Conservation (phyloP, 1,140 invertebrate genomes). For the Drosophila parabipectinata region DNA sequence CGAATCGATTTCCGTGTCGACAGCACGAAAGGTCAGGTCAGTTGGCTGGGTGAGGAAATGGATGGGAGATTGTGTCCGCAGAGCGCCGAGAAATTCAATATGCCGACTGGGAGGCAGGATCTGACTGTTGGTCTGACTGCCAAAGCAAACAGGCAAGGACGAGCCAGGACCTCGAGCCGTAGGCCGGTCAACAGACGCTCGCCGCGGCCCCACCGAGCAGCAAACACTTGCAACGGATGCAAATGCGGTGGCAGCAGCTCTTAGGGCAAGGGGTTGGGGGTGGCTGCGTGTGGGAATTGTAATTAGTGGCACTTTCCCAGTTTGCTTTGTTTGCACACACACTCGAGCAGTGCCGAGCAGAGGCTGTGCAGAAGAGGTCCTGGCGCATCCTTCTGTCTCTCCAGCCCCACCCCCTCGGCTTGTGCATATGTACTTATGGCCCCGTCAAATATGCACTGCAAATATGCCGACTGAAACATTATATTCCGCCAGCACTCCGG, state of each 20-base stretch:
- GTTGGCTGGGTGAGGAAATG: conserved; percentile 1
- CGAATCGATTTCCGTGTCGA: conserved; percentile 65
- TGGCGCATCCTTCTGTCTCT: conserved; percentile 15
- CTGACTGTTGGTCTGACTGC: conserved; percentile 11
- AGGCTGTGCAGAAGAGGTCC: conserved; percentile 41
- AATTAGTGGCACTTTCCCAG: conserved; percentile 81
- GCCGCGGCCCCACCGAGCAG: conserved; percentile 1
- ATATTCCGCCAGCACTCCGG: conserved; percentile 33
- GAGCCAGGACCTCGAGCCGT: conserved; percentile 30
- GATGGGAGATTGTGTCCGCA: conserved; percentile 11
- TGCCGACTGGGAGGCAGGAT: conserved; percentile 25
- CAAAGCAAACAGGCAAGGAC: conserved; percentile 55
- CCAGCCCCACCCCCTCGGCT: not conserved
- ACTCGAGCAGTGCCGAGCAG: conserved; percentile 51
- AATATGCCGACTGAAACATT: conserved; percentile 66
- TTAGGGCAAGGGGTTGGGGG: not conserved
- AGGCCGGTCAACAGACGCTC: conserved; percentile 40
- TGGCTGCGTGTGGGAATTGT: conserved; percentile 67
- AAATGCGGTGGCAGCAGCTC: conserved; percentile 31
- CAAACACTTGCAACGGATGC: conserved; percentile 51
- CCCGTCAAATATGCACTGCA: conserved; percentile 51
- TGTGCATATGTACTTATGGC: conserved; percentile 16
- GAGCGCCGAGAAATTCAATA: conserved; percentile 47
- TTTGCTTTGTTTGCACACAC: conserved; percentile 75
- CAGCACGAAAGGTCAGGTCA: conserved; percentile 23